These are phyloP conservation scores for Lineus longissimus DNA, from an alignment of 1,140 invertebrate species.

Conservation along the genomic window DNA sequence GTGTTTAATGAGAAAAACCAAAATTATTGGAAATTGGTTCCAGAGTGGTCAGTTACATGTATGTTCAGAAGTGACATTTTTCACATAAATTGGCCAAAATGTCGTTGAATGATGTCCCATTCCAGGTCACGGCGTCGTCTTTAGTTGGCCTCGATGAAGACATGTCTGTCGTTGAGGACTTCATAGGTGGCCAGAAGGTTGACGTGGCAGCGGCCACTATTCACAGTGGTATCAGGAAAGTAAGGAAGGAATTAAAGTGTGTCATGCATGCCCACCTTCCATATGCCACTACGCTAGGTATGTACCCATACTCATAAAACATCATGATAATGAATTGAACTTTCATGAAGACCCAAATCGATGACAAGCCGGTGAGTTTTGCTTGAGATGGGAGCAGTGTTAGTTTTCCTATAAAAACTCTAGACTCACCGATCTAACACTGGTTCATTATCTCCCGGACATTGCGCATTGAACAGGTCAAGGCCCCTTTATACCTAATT, in stretches of 20 bases:
- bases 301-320: not conserved
- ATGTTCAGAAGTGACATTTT: no score
- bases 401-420: not conserved
- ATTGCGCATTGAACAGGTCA: not conserved
- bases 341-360: not conserved
- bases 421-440: not conserved
- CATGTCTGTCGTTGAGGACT: not conserved
- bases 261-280: not conserved
- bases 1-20: no score
- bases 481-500: no score
- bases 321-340: not conserved
- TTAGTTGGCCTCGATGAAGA: not conserved
- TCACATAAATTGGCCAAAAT: no score
- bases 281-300: conserved; percentile 3
- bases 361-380: not conserved
- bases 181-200: not conserved
- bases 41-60: no score
- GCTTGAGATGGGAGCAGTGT: not conserved
- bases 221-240: not conserved
- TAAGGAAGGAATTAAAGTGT: not conserved
- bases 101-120: no score
- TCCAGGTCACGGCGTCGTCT: conserved; percentile 4
- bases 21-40: no score
- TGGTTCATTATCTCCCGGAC: no score
- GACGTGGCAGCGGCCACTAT: not conserved